A percentile compares a stretch with the other conserved stretches of the same genome.
Evolutionary conservation across 30 jellyfish, hydroid and myxozoan genomes (phyloP).

Genomic region (Hydractinia echinata): DNA sequence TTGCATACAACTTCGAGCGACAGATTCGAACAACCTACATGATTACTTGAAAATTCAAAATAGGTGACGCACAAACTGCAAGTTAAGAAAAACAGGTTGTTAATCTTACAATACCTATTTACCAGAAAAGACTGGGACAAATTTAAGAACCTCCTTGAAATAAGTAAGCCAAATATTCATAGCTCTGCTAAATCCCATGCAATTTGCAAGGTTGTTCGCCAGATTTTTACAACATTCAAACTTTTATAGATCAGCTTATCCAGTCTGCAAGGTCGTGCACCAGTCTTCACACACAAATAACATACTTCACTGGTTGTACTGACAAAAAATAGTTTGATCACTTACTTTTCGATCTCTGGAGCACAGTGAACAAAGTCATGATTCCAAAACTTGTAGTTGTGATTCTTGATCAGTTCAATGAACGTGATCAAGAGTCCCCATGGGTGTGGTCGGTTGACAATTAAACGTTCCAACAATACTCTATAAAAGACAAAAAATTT

Average conservation of each 20-base stretch:
- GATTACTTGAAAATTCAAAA: not conserved
- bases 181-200: too few species aligned
- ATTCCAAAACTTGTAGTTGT: conserved; percentile 92
- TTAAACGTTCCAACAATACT: conserved; percentile 86
- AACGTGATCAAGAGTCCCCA: conserved; percentile 97
- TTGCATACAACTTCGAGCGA: conserved; percentile 98
- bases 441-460: conserved; percentile 98
- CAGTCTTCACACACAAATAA: too few species aligned
- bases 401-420: conserved; percentile 92
- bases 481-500: conserved; percentile 36
- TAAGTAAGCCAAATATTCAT: not conserved
- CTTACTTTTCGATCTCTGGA: conserved; percentile 96
- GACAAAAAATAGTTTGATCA: not conserved
- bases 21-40: conserved; percentile 87
- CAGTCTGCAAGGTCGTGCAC: too few species aligned
- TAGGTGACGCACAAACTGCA: not conserved
- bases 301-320: too few species aligned
- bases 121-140: not conserved
- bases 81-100: too few species aligned
- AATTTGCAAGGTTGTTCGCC: too few species aligned
- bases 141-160: not conserved
- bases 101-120: too few species aligned
- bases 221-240: too few species aligned
- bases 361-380: conserved; percentile 99
- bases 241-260: too few species aligned